Base-by-base conservation (phyloP, 2,888 invertebrate genomes). In the Leucophenga maculata region DNA sequence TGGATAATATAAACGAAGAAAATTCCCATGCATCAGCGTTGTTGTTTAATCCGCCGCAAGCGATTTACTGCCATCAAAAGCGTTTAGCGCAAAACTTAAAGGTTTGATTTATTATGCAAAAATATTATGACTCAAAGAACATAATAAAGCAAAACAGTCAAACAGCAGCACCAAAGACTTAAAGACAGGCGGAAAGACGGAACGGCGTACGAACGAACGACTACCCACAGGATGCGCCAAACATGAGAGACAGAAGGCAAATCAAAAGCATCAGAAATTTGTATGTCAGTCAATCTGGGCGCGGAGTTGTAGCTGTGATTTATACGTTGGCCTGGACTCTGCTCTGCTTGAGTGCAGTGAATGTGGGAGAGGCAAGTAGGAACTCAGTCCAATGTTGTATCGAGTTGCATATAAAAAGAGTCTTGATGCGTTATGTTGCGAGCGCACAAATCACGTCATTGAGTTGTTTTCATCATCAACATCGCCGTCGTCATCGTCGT, bases 31-130 rank as follows among this genome's bases (percentile, higher is more conserved):
- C 60, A 60, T 11, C n/a, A 60, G n/a, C 18, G 60, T 60, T 39
- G 60, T 60, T 39, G 26, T 60, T 60, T 60, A 60, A 39, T 44
- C 32, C 60, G 44, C 60, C 60, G 16, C 60, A 60, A 44, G 60
- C 60, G 65, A 39, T 55, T 67, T 67, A 68, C 59, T 60, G 60
- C 62, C 66, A 68, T 65, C 69, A 52, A 68, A 70, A 50, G 59
- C 64, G 68, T 57, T 52, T 50, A 39, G 62, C 52, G 68, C 66
- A 73, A 65, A 64, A 72, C 68, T 71, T 75, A 74, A 75, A 77
- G 82, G 73, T 73, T 77, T 86, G 84, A 84, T 84, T 84, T 86
- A 86, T 84, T 84, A 86, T 86, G 81, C 84, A 80, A 80, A 82
- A 77, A 72, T 66, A 74, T 76, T 75, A 74, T 60, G 60, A 60